Base-by-base conservation (phyloP, 1,140 invertebrate species). In the Leguminivora glycinivorella region DNA sequence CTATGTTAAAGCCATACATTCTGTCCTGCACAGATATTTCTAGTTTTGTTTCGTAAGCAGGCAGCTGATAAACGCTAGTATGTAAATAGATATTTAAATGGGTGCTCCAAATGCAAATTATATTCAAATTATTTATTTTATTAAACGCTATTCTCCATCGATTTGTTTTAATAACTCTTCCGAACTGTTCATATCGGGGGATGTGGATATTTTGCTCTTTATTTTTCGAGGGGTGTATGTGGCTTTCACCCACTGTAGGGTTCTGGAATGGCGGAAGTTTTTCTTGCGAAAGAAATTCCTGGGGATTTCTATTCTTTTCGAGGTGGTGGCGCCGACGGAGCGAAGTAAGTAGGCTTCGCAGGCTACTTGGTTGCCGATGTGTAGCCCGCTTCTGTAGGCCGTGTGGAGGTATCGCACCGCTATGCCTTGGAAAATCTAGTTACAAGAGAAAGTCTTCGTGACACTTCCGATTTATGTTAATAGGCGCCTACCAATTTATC, bases 121-220 rank as follows among this genome's bases (percentile, higher is more conserved):
- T 70, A 60, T 17, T 34, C 29, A 47, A 38, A 69, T 52, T 47
- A 43, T 40, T 47, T 47, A 29, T 71, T 56, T 63, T 56, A 71
- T 52, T 63, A 52, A 52, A 68, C 19, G 43, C 78, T 73, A 89
- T 79, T 88, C 86, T 22, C 19, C 17, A 76, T 84, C 81, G 67
- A 89, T 89, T 24, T 85, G 87, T 47, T 87, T 89, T 63, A 89
- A 76, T 29, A 89, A 72, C 68, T 88, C 87, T 68, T 89, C 87
- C 10, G 86, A 88, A 63, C 87, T 89, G 26, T 85, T 84, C 4
- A 75, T 66, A 56, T 87, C 86, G 0, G 86, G 85, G 6, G 75
- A 73, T 0, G 83, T 83, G 0, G 85, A 83, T 1, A 80, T 82
- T 4, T 72, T 71, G 29, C 68, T 75, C 34, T 70, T 70, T 22